These are phyloP conservation scores for Zaprionus africanus DNA, from an alignment of 1,140 invertebrate genomes.

Conservation along the genomic window DNA sequence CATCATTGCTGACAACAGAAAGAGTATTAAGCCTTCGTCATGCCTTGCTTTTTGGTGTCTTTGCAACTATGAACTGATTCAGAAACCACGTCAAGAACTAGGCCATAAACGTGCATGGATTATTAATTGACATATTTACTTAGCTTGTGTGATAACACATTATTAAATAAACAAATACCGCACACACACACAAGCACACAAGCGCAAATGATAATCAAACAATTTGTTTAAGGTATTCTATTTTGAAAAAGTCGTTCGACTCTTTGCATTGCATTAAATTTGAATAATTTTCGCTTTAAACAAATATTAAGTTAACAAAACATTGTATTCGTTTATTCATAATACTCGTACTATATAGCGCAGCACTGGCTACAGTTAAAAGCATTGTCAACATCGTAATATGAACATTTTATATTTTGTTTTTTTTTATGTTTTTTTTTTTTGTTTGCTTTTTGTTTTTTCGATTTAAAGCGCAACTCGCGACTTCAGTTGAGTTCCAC, in stretches of 20 bases:
- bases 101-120: too few relatives aligned
- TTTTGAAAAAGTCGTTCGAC: too few relatives aligned
- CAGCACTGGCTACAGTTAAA: not conserved
- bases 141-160: too few relatives aligned
- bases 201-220: not conserved
- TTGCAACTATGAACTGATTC: too few relatives aligned
- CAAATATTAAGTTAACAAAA: not conserved
- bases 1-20: too few relatives aligned
- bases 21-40: too few relatives aligned
- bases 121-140: too few relatives aligned
- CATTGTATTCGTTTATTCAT: not conserved
- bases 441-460: not conserved
- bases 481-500: slow-evolving; percentile 9
- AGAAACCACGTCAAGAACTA: too few relatives aligned
- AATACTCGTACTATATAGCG: not conserved
- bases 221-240: not conserved
- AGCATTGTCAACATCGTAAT: slow-evolving; percentile 5
- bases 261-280: slow-evolving; percentile 3
- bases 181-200: not conserved
- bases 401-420: not conserved
- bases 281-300: not conserved
- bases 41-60: too few relatives aligned
- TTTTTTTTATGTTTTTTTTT: not conserved
- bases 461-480: slow-evolving; percentile 1
- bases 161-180: too few relatives aligned